Evolutionary conservation across 2,797 vertebrate genomes (phyloP).

Genomic region (Holocentrus rufus): DNA sequence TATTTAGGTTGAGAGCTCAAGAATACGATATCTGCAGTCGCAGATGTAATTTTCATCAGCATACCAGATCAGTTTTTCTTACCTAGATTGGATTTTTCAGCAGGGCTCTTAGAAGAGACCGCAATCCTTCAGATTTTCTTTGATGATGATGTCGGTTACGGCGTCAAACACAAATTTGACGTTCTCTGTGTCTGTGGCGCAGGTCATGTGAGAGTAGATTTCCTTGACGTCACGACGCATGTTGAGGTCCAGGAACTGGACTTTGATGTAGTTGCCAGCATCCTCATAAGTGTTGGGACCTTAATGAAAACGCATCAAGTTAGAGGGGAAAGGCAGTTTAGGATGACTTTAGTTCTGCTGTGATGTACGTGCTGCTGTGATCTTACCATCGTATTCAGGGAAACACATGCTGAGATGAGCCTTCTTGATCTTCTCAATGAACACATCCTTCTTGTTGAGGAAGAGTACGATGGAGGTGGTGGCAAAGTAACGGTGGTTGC

Average conservation of each 20-base stretch:
- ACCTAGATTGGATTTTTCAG: slow-evolving; percentile 45
- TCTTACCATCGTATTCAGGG: slow-evolving; percentile 95
- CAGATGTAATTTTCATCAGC: not conserved
- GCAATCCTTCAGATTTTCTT: slow-evolving; percentile 98
- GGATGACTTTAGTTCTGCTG: not conserved
- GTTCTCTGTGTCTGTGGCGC: slow-evolving; percentile 98
- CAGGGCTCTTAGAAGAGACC: slow-evolving; percentile 90
- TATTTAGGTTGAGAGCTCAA: too few species aligned
- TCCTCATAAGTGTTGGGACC: slow-evolving; percentile 97
- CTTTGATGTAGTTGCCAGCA: slow-evolving; percentile 95
- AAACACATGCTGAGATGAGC: slow-evolving; percentile 99
- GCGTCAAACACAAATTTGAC: slow-evolving; percentile 99
- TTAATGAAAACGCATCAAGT: slow-evolving; percentile 52
- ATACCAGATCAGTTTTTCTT: slow-evolving; percentile 9
- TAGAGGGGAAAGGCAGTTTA: slow-evolving; percentile 2
- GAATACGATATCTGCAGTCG: not conserved
- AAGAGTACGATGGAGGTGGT: slow-evolving; percentile 97
- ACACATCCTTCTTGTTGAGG: slow-evolving; percentile 99
- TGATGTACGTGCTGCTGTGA: not conserved
- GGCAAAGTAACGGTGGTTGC: slow-evolving; percentile 97
- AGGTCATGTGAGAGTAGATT: slow-evolving; percentile 99
- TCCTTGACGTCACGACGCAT: slow-evolving; percentile 93
- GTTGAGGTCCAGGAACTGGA: slow-evolving; percentile 97
- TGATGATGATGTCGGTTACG: slow-evolving; percentile 99
- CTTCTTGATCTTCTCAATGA: slow-evolving; percentile 97